phyloP scores from a whole-genome alignment of 2,888 invertebrate genomes.

The Blastobasis lacticolella region DNA sequence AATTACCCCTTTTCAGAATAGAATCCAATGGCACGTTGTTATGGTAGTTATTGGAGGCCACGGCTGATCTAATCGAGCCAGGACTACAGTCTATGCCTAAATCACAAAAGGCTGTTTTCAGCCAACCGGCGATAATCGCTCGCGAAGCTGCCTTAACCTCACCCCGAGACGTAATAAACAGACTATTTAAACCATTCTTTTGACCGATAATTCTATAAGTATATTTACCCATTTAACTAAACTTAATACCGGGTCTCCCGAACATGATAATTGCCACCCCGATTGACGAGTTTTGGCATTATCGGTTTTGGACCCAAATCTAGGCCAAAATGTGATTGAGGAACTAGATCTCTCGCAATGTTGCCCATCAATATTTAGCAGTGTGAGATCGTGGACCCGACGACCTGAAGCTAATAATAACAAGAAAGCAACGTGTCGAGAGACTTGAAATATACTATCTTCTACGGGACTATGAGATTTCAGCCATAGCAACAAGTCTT shows the following conservation, averaged over 20 bases:
- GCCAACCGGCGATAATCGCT: neutral
- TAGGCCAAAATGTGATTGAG: slow-evolving; percentile 5
- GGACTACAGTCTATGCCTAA: too few relatives aligned
- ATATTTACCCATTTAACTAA: neutral
- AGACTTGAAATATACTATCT: slow-evolving; percentile 8
- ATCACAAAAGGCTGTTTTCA: too few relatives aligned
- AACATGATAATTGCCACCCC: slow-evolving; percentile 2
- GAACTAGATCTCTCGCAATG: neutral
- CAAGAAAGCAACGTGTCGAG: slow-evolving; percentile 8
- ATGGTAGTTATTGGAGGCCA: slow-evolving; percentile 2
- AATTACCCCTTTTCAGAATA: neutral
- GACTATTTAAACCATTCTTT: neutral
- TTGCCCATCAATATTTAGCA: slow-evolving; percentile 2
- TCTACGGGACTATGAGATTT: neutral
- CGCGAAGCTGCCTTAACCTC: slow-evolving; percentile 3
- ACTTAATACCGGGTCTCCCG: neutral
- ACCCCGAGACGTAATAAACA: slow-evolving; percentile 7
- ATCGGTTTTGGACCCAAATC: slow-evolving; percentile 7
- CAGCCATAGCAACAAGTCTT: slow-evolving; percentile 6
- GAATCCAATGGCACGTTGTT: neutral
- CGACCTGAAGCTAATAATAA: slow-evolving; percentile 6
- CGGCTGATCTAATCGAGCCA: slow-evolving; percentile 2
- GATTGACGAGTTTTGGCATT: too few relatives aligned
- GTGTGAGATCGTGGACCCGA: slow-evolving; percentile 9
- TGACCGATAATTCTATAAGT: slow-evolving; percentile 2